Evolutionary conservation across 2,888 invertebrate species (phyloP), one percentile per base, ranked within the genome.

Genomic region (Torymus texanus): DNA sequence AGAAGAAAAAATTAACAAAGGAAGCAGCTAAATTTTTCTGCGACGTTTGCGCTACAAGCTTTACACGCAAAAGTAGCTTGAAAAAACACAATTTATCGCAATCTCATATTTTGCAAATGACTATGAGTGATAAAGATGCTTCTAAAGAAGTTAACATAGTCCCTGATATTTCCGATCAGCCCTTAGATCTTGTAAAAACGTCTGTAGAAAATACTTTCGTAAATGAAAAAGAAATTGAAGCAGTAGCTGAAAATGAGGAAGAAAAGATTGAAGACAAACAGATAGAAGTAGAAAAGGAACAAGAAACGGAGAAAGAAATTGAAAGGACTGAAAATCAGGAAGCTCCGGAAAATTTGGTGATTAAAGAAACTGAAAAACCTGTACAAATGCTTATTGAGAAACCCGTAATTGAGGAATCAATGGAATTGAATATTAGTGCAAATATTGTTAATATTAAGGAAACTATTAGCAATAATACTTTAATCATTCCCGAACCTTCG

Each of bases 11-110:
- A 67, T 78, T 90, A 12, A 90, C 90, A 4, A 90, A 90, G 70
- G 90, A 90, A 51, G 87, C 85, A 0, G 88, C 90, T 0, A 88
- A 84, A 56, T 90, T 90, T 73, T 90, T 89, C 83, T 90, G 90
- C 55, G 85, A 88, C 29, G 84, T 90, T 14, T 90, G 90, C 68
- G 81, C 88, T 0, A 89, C 89, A 0, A 89, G 89, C 70, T 90
- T 90, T 68, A 90, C 90, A 0, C 85, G 90, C 2, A 89, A 88
- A 56, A 89, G 89, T 56, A 89, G 89, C 0, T 73, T 90, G 66
- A 90, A 90, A 53, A 90, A 90, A 61, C 90, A 90, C 76, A 89
- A 88, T 76, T 83, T 83, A n/a, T 90, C 90, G 4, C 90, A 90
- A 71, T 90, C 89, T 0, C 90, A 90, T 81, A 73, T 88, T 13